Conservation (phyloP, 2,888 invertebrate species). For the Seira ritae region DNA sequence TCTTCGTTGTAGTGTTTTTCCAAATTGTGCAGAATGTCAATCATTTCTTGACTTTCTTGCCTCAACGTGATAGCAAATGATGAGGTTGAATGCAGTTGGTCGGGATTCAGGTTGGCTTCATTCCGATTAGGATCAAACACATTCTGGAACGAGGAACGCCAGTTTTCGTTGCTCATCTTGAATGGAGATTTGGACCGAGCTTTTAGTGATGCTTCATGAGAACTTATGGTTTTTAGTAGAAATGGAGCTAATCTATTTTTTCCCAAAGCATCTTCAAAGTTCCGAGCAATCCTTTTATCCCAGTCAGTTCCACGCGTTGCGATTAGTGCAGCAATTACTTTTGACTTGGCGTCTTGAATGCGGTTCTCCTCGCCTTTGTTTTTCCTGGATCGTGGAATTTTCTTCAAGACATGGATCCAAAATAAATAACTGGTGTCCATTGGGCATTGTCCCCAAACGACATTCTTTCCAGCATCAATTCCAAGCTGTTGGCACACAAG, state of each 20-base stretch:
- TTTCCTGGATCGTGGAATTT: background rate
- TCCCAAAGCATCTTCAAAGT: constrained; percentile 29
- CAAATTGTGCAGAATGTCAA: constrained; percentile 14
- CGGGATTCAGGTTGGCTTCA: too few relatives aligned
- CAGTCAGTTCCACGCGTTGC: constrained; percentile 41
- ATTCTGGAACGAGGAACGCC: too few relatives aligned
- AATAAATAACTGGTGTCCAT: constrained; percentile 31
- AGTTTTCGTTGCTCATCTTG: too few relatives aligned
- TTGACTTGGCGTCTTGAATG: constrained; percentile 22
- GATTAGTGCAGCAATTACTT: constrained; percentile 27
- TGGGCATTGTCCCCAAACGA: constrained; percentile 44
- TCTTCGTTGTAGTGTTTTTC: constrained; percentile 17
- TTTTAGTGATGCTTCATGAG: too few relatives aligned
- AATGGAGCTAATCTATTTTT: background rate
- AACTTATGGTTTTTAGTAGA: background rate
- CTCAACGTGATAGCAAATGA: constrained; percentile 15
- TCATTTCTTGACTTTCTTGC: constrained; percentile 32
- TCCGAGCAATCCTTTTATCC: constrained; percentile 42
- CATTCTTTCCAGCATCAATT: background rate
- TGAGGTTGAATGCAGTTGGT: constrained; percentile 8
- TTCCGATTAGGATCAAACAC: too few relatives aligned
- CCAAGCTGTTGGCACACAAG: constrained; percentile 42
- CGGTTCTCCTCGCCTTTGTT: background rate
- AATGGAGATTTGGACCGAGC: too few relatives aligned
- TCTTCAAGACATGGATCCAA: constrained; percentile 30